These are phyloP conservation scores for Hirtodrosophila confusa DNA, from an alignment of 2,888 invertebrate species.

Conservation along the genomic window DNA sequence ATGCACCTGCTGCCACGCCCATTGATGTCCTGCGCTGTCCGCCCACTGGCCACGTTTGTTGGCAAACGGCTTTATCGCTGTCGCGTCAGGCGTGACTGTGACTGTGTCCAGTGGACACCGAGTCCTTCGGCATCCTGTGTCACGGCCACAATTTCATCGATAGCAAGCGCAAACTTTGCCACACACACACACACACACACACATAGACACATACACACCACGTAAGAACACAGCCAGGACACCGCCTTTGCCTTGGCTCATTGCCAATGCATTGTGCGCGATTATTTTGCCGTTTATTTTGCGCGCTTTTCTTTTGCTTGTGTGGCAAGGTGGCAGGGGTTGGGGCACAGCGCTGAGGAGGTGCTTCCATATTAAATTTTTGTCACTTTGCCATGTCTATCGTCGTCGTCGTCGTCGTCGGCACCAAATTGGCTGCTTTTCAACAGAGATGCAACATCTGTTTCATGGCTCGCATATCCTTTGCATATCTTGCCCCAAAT, in stretches of 20 bases:
- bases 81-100: conserved; percentile 13
- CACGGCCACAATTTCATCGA: conserved; percentile 77
- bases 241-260: conserved; percentile 58
- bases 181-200: no score
- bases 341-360: not conserved
- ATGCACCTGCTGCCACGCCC: conserved; percentile 42
- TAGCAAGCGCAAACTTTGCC: conserved; percentile 59
- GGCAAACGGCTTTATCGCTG: conserved; percentile 38
- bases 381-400: conserved; percentile 82
- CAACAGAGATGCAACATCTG: conserved; percentile 82
- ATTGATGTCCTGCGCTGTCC: not conserved
- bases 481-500: conserved; percentile 74
- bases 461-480: conserved; percentile 69
- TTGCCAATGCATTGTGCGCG: conserved; percentile 81
- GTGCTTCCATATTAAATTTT: conserved; percentile 75
- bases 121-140: conserved; percentile 32
- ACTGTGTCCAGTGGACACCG: conserved; percentile 5
- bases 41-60: conserved; percentile 29
- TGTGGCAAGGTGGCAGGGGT: conserved; percentile 1
- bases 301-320: conserved; percentile 55
- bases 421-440: conserved; percentile 82
- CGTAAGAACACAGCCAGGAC: conserved; percentile 15
- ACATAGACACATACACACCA: conserved; percentile 27
- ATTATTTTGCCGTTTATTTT: conserved; percentile 81
- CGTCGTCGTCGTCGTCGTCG: conserved; percentile 23